Evolutionary conservation across 2,113 vertebrate genomes (phyloP).

Genomic region (Cacatua alba): DNA sequence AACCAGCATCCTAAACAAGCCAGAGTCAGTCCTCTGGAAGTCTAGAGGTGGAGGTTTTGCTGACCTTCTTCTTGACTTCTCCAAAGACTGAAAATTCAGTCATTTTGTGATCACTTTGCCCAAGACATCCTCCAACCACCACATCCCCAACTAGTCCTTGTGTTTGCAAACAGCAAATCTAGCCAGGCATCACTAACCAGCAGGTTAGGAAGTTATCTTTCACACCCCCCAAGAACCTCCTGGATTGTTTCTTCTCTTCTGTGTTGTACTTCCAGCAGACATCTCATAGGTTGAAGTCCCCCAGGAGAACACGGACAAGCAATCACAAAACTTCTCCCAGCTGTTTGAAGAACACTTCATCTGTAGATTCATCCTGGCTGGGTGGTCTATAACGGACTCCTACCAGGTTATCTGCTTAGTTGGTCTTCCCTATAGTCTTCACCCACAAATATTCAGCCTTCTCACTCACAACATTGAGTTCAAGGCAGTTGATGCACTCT

Average conservation of each 20-base stretch:
- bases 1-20: not conserved
- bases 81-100: not conserved
- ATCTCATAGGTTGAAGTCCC: too few relatives aligned
- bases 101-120: not conserved
- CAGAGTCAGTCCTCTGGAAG: not conserved
- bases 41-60: not conserved
- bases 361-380: not conserved
- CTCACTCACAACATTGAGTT: not conserved
- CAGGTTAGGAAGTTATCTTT: too few relatives aligned
- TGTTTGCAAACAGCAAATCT: too few relatives aligned
- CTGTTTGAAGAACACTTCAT: not conserved
- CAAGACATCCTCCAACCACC: not conserved
- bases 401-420: not conserved
- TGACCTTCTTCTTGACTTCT: not conserved
- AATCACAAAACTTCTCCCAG: not conserved
- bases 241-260: too few relatives aligned
- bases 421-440: not conserved
- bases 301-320: too few relatives aligned
- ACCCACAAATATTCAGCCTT: not conserved
- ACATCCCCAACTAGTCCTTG: too few relatives aligned
- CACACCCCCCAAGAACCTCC: too few relatives aligned
- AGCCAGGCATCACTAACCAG: too few relatives aligned
- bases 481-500: not conserved
- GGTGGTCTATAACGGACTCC: not conserved
- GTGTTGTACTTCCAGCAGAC: too few relatives aligned